Evolutionary conservation across 2,797 vertebrate species (phyloP).

Genomic region (Carcharodon carcharias): DNA sequence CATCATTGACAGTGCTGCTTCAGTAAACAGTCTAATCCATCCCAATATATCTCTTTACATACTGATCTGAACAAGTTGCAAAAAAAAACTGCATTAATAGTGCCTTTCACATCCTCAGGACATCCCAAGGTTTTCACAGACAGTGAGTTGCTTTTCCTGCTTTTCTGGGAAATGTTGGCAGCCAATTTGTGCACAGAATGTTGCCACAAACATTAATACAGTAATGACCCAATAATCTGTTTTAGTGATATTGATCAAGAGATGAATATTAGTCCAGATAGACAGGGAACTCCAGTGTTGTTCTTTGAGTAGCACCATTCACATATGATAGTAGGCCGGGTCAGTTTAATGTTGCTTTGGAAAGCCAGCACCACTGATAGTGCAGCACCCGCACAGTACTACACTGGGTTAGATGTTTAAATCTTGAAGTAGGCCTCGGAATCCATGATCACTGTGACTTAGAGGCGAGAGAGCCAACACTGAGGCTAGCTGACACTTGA

Average conservation of each 20-base stretch:
- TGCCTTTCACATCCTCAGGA: background rate
- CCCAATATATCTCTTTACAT: too few species aligned
- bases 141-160: background rate
- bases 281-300: background rate
- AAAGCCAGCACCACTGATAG: background rate
- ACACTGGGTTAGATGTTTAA: background rate
- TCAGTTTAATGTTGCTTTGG: background rate
- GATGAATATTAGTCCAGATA: background rate
- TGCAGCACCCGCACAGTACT: background rate
- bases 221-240: background rate
- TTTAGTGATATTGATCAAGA: background rate
- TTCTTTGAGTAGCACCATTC: background rate
- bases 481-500: background rate
- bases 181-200: background rate
- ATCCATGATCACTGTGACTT: background rate
- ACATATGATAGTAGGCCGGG: background rate
- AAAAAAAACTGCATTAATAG: background rate
- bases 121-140: background rate
- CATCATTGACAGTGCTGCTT: background rate
- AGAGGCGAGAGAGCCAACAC: background rate
- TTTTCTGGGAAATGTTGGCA: background rate
- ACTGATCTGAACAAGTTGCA: background rate
- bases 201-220: background rate
- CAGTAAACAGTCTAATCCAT: background rate
- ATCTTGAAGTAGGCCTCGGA: background rate